phyloP scores from a whole-genome alignment of 1,140 invertebrate species.

The Musca vetustissima region DNA sequence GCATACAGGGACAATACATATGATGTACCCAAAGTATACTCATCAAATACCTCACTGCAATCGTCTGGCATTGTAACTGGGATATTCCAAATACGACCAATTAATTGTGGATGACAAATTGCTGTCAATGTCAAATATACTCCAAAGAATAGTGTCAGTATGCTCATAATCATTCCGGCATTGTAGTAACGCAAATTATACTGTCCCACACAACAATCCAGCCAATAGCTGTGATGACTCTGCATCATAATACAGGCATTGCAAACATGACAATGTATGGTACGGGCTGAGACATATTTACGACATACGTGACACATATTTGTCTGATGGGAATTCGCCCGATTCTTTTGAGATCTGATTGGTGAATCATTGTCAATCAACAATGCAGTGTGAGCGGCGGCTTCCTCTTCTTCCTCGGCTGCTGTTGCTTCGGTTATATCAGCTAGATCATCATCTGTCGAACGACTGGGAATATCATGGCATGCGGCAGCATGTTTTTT shows the following conservation, averaged over 20 bases:
- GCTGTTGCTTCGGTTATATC: slow-evolving; percentile 47
- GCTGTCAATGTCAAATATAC: slow-evolving; percentile 57
- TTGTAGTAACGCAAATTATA: slow-evolving; percentile 56
- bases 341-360: slow-evolving; percentile 28
- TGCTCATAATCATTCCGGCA: slow-evolving; percentile 41
- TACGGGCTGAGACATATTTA: slow-evolving; percentile 40
- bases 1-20: slow-evolving; percentile 10
- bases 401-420: slow-evolving; percentile 38
- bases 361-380: slow-evolving; percentile 37
- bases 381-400: slow-evolving; percentile 26
- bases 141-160: slow-evolving; percentile 49
- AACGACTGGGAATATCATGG: slow-evolving; percentile 39
- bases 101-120: slow-evolving; percentile 57
- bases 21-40: slow-evolving; percentile 32
- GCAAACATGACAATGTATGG: slow-evolving; percentile 44
- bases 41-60: slow-evolving; percentile 57
- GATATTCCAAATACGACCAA: slow-evolving; percentile 43
- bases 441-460: slow-evolving; percentile 40
- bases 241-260: slow-evolving; percentile 46
- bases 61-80: slow-evolving; percentile 57
- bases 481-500: slow-evolving; percentile 39
- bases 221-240: slow-evolving; percentile 55
- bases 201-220: slow-evolving; percentile 59
- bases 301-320: slow-evolving; percentile 47
- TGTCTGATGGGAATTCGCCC: slow-evolving; percentile 36